Conservation (phyloP, 1,140 invertebrate species). For the Cyclina sinensis region DNA sequence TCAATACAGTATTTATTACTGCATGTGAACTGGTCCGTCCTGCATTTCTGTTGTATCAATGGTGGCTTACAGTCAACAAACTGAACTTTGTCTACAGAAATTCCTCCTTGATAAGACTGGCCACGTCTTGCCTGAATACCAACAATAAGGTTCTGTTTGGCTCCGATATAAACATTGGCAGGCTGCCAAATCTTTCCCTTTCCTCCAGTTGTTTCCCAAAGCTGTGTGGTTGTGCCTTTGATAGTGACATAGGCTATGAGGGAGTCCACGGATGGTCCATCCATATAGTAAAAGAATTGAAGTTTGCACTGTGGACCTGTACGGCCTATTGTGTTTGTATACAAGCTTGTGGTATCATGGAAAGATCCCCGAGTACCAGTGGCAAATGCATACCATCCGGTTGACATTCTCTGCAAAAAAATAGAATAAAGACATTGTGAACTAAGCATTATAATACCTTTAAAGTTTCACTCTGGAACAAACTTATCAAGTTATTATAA, state of each 20-base stretch:
- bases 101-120: slow-evolving; percentile 70
- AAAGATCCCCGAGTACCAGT: slow-evolving; percentile 72
- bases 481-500: too few species aligned
- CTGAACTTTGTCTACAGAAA: slow-evolving; percentile 78
- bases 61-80: slow-evolving; percentile 77
- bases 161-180: slow-evolving; percentile 75
- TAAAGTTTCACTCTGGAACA: too few species aligned
- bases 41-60: slow-evolving; percentile 51
- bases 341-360: slow-evolving; percentile 71
- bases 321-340: slow-evolving; percentile 73
- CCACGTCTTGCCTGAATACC: slow-evolving; percentile 74
- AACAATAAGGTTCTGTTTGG: slow-evolving; percentile 66
- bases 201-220: slow-evolving; percentile 69
- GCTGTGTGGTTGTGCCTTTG: slow-evolving; percentile 59
- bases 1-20: slow-evolving; percentile 75
- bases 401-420: slow-evolving; percentile 30
- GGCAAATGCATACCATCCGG: slow-evolving; percentile 76
- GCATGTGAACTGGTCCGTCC: slow-evolving; percentile 67
- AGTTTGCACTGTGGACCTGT: slow-evolving; percentile 80
- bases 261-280: slow-evolving; percentile 72
- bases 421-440: too few species aligned
- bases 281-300: slow-evolving; percentile 78
- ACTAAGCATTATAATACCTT: too few species aligned
- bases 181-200: slow-evolving; percentile 74
- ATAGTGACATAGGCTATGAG: slow-evolving; percentile 73